Conservation (phyloP, 92 coral and sea anemone species). For the Heteractis magnifica region DNA sequence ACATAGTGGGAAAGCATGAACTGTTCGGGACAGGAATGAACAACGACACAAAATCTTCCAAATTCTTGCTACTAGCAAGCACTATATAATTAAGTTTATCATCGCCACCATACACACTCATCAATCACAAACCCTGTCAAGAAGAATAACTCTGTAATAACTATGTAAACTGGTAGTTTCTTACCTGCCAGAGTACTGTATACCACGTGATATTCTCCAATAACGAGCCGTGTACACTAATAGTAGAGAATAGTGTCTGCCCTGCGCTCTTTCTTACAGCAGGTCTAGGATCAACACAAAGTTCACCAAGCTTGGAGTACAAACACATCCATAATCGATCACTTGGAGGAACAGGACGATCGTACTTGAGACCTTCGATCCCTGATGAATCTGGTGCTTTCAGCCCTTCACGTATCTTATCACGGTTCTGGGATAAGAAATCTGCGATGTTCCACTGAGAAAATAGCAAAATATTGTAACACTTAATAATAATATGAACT, state of each 20-base stretch:
- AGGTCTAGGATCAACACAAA: slow-evolving; percentile 98
- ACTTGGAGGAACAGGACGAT: slow-evolving; percentile 86
- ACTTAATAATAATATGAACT: background rate
- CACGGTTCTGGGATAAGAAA: slow-evolving; percentile 92
- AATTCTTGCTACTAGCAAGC: too few species aligned
- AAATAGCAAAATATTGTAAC: background rate
- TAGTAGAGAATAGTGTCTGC: slow-evolving; percentile 95
- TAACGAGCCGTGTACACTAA: slow-evolving; percentile 93
- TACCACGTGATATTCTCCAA: slow-evolving; percentile 94
- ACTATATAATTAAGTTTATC: too few species aligned
- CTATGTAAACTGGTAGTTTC: background rate
- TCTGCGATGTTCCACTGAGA: slow-evolving; percentile 98
- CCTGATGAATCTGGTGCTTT: slow-evolving; percentile 47
- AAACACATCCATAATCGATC: slow-evolving; percentile 99
- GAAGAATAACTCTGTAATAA: background rate
- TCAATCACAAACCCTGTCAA: too few species aligned
- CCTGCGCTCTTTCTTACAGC: slow-evolving; percentile 99
- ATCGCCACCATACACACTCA: too few species aligned
- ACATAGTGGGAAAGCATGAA: too few species aligned
- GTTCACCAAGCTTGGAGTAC: slow-evolving; percentile 92
- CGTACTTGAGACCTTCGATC: slow-evolving; percentile 70
- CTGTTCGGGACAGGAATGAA: too few species aligned
- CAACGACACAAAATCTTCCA: too few species aligned
- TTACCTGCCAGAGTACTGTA: slow-evolving; percentile 96
- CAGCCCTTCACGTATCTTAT: slow-evolving; percentile 75